A percentile compares a stretch with the other conserved stretches of the same genome.
Evolutionary conservation across 2,797 vertebrate species (phyloP).

Genomic region (Argentina silus): DNA sequence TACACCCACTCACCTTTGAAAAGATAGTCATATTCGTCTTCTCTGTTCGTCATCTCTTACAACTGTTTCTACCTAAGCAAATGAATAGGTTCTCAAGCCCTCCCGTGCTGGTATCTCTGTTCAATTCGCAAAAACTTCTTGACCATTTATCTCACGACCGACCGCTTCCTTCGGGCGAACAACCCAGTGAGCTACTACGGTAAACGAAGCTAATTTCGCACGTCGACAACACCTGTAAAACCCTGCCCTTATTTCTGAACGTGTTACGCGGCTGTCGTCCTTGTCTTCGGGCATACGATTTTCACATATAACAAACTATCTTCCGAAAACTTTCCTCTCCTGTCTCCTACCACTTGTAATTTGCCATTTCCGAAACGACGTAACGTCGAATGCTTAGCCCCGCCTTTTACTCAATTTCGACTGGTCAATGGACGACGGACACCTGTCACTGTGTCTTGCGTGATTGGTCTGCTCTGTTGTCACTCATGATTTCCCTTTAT

Average conservation of each 20-base stretch:
- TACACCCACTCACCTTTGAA: constrained; percentile 84
- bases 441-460: constrained; percentile 45
- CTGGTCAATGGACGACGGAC: constrained; percentile 54
- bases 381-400: constrained; percentile 41
- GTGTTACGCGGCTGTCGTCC: not conserved
- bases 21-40: constrained; percentile 90
- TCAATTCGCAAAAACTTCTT: constrained; percentile 19
- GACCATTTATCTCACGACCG: constrained; percentile 17
- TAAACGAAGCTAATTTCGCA: not conserved
- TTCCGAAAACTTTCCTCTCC: constrained; percentile 55
- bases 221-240: constrained; percentile 4
- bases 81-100: not conserved
- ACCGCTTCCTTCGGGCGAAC: not conserved
- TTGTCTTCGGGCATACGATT: not conserved
- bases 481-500: constrained; percentile 35
- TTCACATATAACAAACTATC: constrained; percentile 15
- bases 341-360: constrained; percentile 62
- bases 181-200: not conserved
- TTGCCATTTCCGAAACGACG: constrained; percentile 58
- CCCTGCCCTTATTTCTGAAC: not conserved
- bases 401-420: constrained; percentile 46
- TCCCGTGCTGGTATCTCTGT: constrained; percentile 10
- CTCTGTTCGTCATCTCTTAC: constrained; percentile 79
- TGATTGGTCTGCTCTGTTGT: constrained; percentile 58
- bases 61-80: not conserved